phyloP scores from a whole-genome alignment of 2,113 vertebrate species.

The Heliornis fulica region DNA sequence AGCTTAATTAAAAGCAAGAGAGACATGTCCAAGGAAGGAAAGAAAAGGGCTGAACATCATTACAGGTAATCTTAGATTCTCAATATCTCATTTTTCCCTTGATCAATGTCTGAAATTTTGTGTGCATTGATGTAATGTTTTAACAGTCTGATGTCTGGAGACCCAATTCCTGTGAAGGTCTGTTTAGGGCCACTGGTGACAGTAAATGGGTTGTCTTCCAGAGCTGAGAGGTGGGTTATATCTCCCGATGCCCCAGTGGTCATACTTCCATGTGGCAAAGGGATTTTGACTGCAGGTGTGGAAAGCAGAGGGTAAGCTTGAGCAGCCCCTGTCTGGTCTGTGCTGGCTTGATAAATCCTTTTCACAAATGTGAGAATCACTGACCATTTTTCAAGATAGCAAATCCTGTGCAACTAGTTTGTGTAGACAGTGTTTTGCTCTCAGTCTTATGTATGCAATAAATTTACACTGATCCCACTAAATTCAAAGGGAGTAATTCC shows the following conservation, averaged over 20 bases:
- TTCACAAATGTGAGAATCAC: conserved; percentile 8
- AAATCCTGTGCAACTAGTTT: background rate
- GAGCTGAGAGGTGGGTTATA: background rate
- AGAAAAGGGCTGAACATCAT: background rate
- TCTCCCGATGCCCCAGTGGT: background rate
- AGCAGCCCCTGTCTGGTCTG: conserved; percentile 18
- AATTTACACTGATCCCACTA: background rate
- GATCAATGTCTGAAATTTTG: background rate
- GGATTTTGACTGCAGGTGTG: conserved; percentile 42
- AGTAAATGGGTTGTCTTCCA: background rate
- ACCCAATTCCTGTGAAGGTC: background rate
- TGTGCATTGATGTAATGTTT: background rate
- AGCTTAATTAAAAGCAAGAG: conserved; percentile 72
- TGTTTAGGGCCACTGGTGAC: background rate
- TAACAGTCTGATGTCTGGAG: background rate
- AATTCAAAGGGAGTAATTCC: background rate
- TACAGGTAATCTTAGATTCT: background rate
- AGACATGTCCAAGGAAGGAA: conserved; percentile 42
- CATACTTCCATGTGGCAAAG: background rate
- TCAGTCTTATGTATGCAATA: background rate
- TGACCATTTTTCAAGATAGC: background rate
- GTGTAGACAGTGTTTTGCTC: conserved; percentile 14
- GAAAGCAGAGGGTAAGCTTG: conserved; percentile 30
- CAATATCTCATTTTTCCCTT: background rate
- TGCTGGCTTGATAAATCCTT: conserved; percentile 20